Base-by-base conservation (phyloP, 2,888 invertebrate species). In the Drosophila borealis region DNA sequence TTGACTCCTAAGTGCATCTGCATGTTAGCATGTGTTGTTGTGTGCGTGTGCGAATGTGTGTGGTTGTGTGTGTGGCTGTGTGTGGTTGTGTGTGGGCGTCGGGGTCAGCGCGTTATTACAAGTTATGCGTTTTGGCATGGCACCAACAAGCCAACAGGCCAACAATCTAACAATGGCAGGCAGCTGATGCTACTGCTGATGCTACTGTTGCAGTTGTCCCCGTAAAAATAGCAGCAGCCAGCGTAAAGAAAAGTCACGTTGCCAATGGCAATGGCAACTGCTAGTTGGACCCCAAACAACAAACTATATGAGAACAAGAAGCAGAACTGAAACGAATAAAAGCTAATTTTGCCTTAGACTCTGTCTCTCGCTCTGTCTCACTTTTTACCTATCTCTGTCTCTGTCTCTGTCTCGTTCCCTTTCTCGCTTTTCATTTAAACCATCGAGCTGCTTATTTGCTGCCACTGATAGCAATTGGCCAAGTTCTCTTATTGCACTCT, bases 71-170 rank as follows among this genome's bases (percentile, higher is more conserved):
- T 25, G 42, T 29, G 39, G 34, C n/a, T 36, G 36, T 11, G 36
- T 25, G 19, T 14, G 34, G 4, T 14, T 41, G 33, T 13, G n/a
- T 46, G 21, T 13, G n/a, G 44, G 33, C 19, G 21, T 48, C 14
- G 34, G 37, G 21, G 11, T 19, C 39, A 49, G 56, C 11, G 39
- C 64, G 65, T 84, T 88, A 82, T 84, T 82, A 84, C 75, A 82
- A 82, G 80, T 82, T 88, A 88, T 88, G 80, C 68, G 59, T 75
- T 68, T 51, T 63, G 63, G 17, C 41, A 29, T 21, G 33, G 33
- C 50, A 50, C 8, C 34, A 64, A 19, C 70, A 46, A 61, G 46
- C 59, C 25, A 41, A 41, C 41, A 17, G 17, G 17, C 17, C 21
- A 42, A 29, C 49, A 62, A 48, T 51, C 37, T 34, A 59, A 50